Conservation (phyloP, 2,797 vertebrate species). For the Rhinophrynus dorsalis region DNA sequence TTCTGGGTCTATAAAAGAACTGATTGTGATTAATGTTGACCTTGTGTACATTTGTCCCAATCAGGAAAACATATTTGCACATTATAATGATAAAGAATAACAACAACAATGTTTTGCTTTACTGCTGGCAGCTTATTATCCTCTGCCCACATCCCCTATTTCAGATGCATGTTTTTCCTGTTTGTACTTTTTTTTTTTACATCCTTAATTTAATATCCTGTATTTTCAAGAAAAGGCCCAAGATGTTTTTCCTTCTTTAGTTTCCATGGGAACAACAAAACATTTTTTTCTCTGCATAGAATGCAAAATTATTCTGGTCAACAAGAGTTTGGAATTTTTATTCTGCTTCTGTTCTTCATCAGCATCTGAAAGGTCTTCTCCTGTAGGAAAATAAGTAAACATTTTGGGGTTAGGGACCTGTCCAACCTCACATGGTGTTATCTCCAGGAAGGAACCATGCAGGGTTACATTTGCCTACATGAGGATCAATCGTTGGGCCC, state of each 20-base stretch:
- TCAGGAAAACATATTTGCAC: no score
- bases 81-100: no score
- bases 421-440: no score
- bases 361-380: background rate
- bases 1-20: no score
- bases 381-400: background rate
- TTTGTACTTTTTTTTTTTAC: background rate
- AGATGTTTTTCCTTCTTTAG: background rate
- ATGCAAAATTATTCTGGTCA: background rate
- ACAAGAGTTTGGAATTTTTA: background rate
- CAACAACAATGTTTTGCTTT: background rate
- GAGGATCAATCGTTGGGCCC: no score
- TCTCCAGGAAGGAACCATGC: no score
- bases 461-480: no score
- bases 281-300: background rate
- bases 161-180: background rate
- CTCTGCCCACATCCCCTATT: background rate
- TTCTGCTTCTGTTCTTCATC: background rate
- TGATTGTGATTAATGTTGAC: no score
- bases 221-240: conserved; percentile 2
- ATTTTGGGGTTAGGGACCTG: no score
- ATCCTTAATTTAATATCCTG: conserved; percentile 27
- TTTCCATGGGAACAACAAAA: conserved; percentile 34
- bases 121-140: conserved; percentile 4
- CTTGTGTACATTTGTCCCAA: no score